These are phyloP conservation scores for Drosophila santomea DNA, from an alignment of 1,140 invertebrate genomes.

Conservation along the genomic window DNA sequence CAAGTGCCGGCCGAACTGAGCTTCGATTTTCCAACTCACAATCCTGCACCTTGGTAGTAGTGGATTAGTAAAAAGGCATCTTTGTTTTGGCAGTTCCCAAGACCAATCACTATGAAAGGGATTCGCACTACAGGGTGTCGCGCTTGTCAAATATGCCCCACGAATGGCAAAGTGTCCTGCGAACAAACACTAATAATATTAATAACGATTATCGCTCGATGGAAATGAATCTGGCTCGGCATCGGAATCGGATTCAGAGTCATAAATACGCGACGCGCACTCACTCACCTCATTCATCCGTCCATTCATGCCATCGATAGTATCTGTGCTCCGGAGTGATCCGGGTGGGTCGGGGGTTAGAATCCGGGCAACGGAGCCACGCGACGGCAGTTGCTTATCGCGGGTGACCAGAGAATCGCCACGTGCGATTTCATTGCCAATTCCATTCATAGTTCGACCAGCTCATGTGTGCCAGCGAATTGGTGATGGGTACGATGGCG, in stretches of 20 bases:
- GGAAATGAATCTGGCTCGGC: constrained; percentile 39
- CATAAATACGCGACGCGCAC: constrained; percentile 64
- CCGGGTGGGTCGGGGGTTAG: neutral
- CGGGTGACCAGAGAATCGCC: constrained; percentile 77
- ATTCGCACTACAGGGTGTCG: neutral
- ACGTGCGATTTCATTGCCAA: constrained; percentile 68
- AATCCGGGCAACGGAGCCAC: constrained; percentile 33
- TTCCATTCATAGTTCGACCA: constrained; percentile 60
- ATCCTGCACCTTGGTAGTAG: no score
- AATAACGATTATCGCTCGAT: constrained; percentile 70
- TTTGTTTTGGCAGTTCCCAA: no score
- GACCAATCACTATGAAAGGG: neutral
- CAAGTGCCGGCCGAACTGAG: constrained; percentile 4
- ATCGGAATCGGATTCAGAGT: constrained; percentile 54
- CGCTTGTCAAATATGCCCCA: neutral
- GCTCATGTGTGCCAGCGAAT: constrained; percentile 36
- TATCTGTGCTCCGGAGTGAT: constrained; percentile 40
- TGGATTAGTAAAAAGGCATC: no score
- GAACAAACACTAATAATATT: constrained; percentile 77
- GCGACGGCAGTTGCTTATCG: constrained; percentile 80
- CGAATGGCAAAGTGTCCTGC: neutral
- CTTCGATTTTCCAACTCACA: constrained; percentile 52
- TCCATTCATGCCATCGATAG: constrained; percentile 32
- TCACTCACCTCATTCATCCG: constrained; percentile 32
- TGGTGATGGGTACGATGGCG: neutral